Conservation (phyloP, 2,797 vertebrate genomes). For the Lacerta agilis region DNA sequence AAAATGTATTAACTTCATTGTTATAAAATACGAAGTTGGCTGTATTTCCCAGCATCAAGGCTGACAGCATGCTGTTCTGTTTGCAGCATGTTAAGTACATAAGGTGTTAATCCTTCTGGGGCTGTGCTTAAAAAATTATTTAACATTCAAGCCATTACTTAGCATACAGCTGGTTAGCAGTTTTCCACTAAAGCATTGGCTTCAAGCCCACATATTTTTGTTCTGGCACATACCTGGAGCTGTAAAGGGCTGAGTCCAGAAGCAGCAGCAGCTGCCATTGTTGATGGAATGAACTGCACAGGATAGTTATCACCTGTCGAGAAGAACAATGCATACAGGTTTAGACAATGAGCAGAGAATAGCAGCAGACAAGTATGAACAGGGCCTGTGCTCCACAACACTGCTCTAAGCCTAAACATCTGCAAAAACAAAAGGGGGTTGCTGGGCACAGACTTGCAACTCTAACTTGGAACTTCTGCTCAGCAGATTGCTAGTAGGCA, state of each 20-base stretch:
- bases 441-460: slow-evolving; percentile 83
- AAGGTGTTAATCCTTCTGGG: slow-evolving; percentile 91
- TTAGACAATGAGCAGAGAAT: slow-evolving; percentile 95
- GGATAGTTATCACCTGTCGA: slow-evolving; percentile 99
- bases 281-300: slow-evolving; percentile 99
- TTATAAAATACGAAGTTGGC: slow-evolving; percentile 50
- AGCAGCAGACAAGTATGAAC: slow-evolving; percentile 92
- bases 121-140: slow-evolving; percentile 87
- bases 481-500: slow-evolving; percentile 80
- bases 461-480: slow-evolving; percentile 83
- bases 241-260: slow-evolving; percentile 99
- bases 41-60: slow-evolving; percentile 60
- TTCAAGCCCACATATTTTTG: slow-evolving; percentile 87
- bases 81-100: slow-evolving; percentile 69
- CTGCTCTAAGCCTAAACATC: slow-evolving; percentile 92
- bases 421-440: slow-evolving; percentile 93
- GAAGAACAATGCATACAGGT: slow-evolving; percentile 95
- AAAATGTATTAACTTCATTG: slow-evolving; percentile 44
- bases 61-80: slow-evolving; percentile 50
- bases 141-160: slow-evolving; percentile 92
- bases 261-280: slow-evolving; percentile 98
- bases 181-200: slow-evolving; percentile 89
- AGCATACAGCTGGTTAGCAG: slow-evolving; percentile 95
- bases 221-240: slow-evolving; percentile 96
- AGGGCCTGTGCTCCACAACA: slow-evolving; percentile 84